A percentile compares a stretch with the other conserved stretches of the same genome.
Evolutionary conservation across 2,113 vertebrate species (phyloP).

Genomic region (Struthidea cinerea): DNA sequence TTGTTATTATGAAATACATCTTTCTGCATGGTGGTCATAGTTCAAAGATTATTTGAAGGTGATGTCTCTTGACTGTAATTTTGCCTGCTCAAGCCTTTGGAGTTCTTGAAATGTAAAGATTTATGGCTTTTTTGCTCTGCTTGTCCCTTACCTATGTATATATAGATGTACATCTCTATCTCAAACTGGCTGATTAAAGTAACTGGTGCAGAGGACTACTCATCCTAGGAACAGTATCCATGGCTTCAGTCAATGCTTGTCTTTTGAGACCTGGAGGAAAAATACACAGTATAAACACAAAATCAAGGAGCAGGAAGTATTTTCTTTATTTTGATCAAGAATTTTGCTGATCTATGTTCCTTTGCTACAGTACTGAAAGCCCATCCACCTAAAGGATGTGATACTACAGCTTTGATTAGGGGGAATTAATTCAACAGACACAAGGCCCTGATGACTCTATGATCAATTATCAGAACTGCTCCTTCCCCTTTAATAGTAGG

Average conservation of each 20-base stretch:
- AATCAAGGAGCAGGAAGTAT: background rate
- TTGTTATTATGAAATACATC: background rate
- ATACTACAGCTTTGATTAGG: background rate
- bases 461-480: background rate
- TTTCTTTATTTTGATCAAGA: background rate
- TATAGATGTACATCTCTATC: too few relatives aligned
- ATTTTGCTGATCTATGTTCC: background rate
- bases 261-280: background rate
- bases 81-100: background rate
- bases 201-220: background rate
- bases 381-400: background rate
- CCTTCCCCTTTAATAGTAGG: background rate
- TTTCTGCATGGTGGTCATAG: background rate
- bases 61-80: background rate
- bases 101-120: background rate
- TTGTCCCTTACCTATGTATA: background rate
- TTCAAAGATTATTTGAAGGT: background rate
- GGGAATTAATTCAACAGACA: background rate
- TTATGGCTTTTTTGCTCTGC: background rate
- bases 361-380: background rate
- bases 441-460: background rate
- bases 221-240: background rate
- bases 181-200: background rate
- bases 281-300: background rate
- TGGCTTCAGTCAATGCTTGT: background rate